phyloP scores from a whole-genome alignment of 2,797 vertebrate genomes.

The Alexandromys oeconomus region DNA sequence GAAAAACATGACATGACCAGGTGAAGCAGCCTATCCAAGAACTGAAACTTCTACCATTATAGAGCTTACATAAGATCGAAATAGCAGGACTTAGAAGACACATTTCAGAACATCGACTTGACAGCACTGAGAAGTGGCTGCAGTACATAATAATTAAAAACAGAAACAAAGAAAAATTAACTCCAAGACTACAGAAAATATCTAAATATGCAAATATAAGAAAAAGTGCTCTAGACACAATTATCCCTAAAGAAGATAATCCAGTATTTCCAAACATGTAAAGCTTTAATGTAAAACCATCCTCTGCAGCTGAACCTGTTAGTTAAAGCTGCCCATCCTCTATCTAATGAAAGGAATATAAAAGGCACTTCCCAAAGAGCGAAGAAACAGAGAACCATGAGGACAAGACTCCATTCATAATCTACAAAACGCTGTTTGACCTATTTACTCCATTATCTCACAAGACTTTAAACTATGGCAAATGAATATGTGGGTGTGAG shows the following conservation, averaged over 20 bases:
- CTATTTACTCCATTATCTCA: background rate
- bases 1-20: background rate
- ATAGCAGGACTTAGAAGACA: background rate
- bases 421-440: background rate
- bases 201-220: background rate
- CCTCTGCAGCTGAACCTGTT: background rate
- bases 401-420: background rate
- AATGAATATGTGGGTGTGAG: background rate
- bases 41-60: background rate
- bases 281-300: background rate
- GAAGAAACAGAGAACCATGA: background rate
- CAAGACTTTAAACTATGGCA: background rate
- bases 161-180: background rate
- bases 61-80: background rate
- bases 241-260: background rate
- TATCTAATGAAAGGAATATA: background rate
- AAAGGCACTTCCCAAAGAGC: background rate
- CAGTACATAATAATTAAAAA: background rate
- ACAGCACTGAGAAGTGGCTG: background rate
- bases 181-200: background rate
- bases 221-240: background rate
- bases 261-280: background rate
- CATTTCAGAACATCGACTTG: background rate
- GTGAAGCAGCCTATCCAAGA: background rate
- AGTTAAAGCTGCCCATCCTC: background rate